Conservation (phyloP, 2,888 invertebrate genomes). For the Drosophila merina region DNA sequence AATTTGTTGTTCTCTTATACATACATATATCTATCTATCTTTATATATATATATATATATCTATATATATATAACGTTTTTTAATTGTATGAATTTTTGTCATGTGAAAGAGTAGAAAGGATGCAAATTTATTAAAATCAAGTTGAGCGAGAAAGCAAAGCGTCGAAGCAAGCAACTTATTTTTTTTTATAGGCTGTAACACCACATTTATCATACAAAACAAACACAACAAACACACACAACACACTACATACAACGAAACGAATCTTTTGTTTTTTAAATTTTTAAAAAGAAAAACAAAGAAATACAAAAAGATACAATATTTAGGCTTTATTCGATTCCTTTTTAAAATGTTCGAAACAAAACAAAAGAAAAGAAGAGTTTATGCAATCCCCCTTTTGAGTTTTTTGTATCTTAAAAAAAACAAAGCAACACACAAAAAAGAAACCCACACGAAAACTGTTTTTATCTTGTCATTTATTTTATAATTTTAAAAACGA, state of each 20-base stretch:
- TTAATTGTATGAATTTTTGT: conserved; percentile 30
- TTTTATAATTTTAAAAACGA: conserved; percentile 21
- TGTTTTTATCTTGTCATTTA: conserved; percentile 51
- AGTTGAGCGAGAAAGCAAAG: conserved; percentile 39
- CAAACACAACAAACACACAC: conserved; percentile 11
- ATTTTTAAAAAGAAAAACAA: no score
- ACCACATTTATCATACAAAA: conserved; percentile 61
- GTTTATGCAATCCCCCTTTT: conserved; percentile 19
- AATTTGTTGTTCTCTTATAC: conserved; percentile 52
- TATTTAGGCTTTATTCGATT: conserved; percentile 22
- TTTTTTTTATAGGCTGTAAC: conserved; percentile 72
- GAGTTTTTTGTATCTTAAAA: conserved; percentile 14
- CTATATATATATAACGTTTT: conserved; percentile 30
- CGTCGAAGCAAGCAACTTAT: conserved; percentile 61
- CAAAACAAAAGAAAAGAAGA: conserved; percentile 12
- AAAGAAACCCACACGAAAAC: conserved; percentile 12
- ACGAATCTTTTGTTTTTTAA: conserved; percentile 18
- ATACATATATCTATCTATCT: conserved; percentile 18
- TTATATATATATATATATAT: conserved; percentile 26
- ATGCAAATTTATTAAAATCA: conserved; percentile 30
- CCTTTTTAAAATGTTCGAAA: conserved; percentile 37
- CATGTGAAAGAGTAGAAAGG: conserved; percentile 15
- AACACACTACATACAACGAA: conserved; percentile 29
- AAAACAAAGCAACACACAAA: background rate
- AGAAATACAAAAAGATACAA: background rate